Base-by-base conservation (phyloP, 2,797 vertebrate species). In the Arnoldichthys spilopterus region DNA sequence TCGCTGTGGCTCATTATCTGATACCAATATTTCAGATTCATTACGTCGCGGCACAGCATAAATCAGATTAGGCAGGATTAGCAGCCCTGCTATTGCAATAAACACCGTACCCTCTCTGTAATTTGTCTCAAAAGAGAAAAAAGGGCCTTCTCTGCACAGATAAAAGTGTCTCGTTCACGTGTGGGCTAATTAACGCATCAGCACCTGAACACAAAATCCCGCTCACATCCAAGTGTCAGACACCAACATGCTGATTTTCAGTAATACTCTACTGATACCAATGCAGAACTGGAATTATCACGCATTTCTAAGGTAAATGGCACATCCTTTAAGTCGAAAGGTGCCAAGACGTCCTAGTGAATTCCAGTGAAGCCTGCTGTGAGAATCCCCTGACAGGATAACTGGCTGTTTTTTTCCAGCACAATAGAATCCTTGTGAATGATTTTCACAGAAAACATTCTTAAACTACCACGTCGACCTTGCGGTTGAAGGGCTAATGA, bases 381-480 rank as follows among this genome's bases (percentile, higher is more conserved):
- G 18, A 56, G 45, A 15, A 56, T 59, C 28, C 59, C 22, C 74
- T 58, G 32, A 76, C 49, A 72, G 68, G 30, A 77, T 61, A 72
- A 37, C 74, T 77, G 72, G 79, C 51, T 45, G 20, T 63, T 30
- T 69, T 81, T 74, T 61, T 66, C 49, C 49, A 32, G 37, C 66
- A 76, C 61, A 81, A 67, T 72, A 32, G 28, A 32, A 76, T 67
- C 68, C 37, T 81, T 77, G 68, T 72, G 69, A 77, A 69, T 40
- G 12, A 53, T 40, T 78, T 68, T 69, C 30, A 24, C 24, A 67
- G 58, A 76, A 80, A 77, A 58, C 69, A 76, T 83, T 80, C 74
- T 82, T 70, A 77, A 81, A 79, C 74, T 81, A 80, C 76, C 56
- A 49, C 16, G 77, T 86, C 82, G 87, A 59, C 81, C 83, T 87